phyloP scores from a whole-genome alignment of 2,888 invertebrate genomes.

The Chrysotoxum bicinctum region DNA sequence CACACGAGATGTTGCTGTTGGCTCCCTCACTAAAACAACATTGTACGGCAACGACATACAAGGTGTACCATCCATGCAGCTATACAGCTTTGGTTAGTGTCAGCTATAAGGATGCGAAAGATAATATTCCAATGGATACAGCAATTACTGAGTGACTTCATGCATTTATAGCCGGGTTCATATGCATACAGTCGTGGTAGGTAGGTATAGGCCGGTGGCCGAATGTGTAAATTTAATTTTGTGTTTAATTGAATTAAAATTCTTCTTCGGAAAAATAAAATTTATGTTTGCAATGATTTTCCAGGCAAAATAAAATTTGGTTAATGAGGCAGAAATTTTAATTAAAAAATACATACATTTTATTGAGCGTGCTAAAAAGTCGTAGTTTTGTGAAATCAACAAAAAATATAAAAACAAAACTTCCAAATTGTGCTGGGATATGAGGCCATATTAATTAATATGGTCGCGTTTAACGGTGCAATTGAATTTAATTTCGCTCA shows the following conservation, averaged over 20 bases:
- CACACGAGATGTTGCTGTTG: conserved; percentile 24
- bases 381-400: background rate
- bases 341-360: background rate
- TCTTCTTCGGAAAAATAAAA: background rate
- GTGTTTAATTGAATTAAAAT: conserved; percentile 49
- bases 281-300: background rate
- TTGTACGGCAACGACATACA: background rate
- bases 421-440: too few relatives aligned
- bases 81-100: background rate
- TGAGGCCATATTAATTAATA: too few relatives aligned
- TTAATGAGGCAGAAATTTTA: conserved; percentile 1
- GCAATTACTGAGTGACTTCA: conserved; percentile 65
- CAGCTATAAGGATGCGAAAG: conserved; percentile 24
- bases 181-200: background rate
- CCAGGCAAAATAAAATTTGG: background rate
- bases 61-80: background rate
- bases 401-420: background rate
- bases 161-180: conserved; percentile 48
- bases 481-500: too few relatives aligned
- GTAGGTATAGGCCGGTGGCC: background rate
- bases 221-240: conserved; percentile 58
- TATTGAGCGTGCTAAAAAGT: background rate
- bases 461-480: too few relatives aligned
- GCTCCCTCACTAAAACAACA: conserved; percentile 13
- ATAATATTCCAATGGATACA: conserved; percentile 53